Percentiles rank a stretch among this genome's conserved stretches.
Evolutionary conservation across 2,113 vertebrate genomes (phyloP).

Genomic region (Sciurus niger): DNA sequence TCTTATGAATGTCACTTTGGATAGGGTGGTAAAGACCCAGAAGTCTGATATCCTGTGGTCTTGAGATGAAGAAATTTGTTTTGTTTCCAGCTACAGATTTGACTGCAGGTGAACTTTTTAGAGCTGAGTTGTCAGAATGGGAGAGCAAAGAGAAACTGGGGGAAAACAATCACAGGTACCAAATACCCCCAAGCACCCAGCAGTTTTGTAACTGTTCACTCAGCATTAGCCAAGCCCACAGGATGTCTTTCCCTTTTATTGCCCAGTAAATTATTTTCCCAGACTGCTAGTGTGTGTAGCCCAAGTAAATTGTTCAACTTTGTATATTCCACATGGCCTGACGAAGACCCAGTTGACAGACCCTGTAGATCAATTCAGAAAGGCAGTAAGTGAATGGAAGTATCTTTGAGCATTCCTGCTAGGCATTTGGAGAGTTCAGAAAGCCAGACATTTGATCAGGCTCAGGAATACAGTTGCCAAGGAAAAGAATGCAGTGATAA

Average conservation of each 20-base stretch:
- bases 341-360: neutral
- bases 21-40: neutral
- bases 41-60: conserved; percentile 5
- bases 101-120: conserved; percentile 48
- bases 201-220: conserved; percentile 33
- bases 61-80: conserved; percentile 57
- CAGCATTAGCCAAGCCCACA: conserved; percentile 57
- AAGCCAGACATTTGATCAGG: conserved; percentile 37
- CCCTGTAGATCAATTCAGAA: neutral
- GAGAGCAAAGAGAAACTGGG: conserved; percentile 49
- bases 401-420: neutral
- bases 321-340: neutral
- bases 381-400: conserved; percentile 5
- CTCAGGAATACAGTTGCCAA: conserved; percentile 55
- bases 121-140: conserved; percentile 42
- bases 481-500: conserved; percentile 41
- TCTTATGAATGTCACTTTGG: conserved; percentile 24
- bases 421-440: neutral
- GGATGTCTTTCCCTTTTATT: conserved; percentile 36
- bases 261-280: conserved; percentile 58
- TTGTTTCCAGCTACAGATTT: conserved; percentile 53
- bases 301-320: conserved; percentile 41
- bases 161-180: neutral
- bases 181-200: neutral
- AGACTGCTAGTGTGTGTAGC: conserved; percentile 27